phyloP scores from a whole-genome alignment of 2,113 vertebrate species.

The Columba janthina region DNA sequence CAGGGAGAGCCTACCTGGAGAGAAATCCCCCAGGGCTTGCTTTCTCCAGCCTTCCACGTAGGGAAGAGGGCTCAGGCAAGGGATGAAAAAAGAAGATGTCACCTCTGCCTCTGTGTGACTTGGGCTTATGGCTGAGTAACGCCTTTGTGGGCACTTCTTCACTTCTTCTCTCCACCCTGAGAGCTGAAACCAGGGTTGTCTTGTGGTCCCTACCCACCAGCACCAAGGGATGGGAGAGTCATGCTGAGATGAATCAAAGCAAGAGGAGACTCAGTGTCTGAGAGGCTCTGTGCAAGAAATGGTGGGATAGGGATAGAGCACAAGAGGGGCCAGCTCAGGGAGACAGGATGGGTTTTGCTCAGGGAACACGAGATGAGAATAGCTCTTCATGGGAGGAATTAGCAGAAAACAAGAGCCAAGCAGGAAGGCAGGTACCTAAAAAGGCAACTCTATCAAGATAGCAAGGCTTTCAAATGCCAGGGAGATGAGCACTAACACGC shows the following conservation, averaged over 20 bases:
- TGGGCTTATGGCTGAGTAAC: background rate
- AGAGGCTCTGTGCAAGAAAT: accelerated
- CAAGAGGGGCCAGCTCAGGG: background rate
- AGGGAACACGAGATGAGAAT: background rate
- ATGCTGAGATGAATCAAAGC: accelerated
- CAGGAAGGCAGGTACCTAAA: background rate
- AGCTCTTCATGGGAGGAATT: background rate
- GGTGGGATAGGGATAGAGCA: accelerated
- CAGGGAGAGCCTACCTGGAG: background rate
- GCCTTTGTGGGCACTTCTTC: accelerated
- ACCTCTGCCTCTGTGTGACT: accelerated
- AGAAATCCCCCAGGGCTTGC: background rate
- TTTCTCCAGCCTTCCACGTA: accelerated
- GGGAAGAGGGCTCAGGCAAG: background rate
- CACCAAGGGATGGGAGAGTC: background rate
- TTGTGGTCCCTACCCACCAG: background rate
- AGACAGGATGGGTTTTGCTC: background rate
- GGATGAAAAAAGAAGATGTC: background rate
- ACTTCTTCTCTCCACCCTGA: background rate
- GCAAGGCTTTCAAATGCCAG: background rate
- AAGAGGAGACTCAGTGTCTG: accelerated
- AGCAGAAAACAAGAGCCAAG: background rate
- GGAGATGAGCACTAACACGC: accelerated
- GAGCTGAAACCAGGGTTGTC: background rate
- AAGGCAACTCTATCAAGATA: accelerated